phyloP scores from a whole-genome alignment of 2,888 invertebrate species.

The Tachina grossa region DNA sequence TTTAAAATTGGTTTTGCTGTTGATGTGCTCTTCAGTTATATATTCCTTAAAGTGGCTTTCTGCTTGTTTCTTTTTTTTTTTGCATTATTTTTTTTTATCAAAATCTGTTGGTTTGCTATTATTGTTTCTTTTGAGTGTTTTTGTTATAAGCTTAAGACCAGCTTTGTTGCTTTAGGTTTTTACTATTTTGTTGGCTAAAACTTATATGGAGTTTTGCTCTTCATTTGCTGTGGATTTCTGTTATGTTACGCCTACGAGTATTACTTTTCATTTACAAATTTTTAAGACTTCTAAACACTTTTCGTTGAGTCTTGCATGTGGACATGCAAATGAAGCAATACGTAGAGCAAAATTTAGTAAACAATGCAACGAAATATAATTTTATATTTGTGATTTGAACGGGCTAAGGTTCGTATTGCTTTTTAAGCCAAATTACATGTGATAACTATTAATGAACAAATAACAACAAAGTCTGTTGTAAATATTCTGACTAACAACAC shows the following conservation, averaged over 20 bases:
- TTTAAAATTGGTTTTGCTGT: conserved; percentile 20
- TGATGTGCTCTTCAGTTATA: neutral
- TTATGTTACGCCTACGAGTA: neutral
- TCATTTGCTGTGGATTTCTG: conserved; percentile 23
- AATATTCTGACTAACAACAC: no score
- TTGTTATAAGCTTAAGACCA: neutral
- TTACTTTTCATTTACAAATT: neutral
- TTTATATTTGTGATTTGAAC: no score
- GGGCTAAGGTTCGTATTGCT: no score
- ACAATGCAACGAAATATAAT: no score
- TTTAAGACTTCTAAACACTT: neutral
- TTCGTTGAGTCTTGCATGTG: neutral
- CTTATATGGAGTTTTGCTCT: conserved; percentile 38
- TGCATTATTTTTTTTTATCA: neutral
- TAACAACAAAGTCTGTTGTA: no score
- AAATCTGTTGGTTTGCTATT: neutral
- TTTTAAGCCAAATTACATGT: no score
- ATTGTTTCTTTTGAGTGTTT: neutral
- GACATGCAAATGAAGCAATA: neutral
- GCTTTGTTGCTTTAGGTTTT: neutral
- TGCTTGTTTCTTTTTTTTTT: neutral
- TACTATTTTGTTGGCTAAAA: no score
- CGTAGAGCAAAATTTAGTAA: no score
- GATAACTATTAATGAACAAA: no score
- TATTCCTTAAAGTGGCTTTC: neutral